A percentile compares a stretch with the other conserved stretches of the same genome.
Evolutionary conservation across 2,113 vertebrate species (phyloP).

Genomic region (Sebastes fasciatus): DNA sequence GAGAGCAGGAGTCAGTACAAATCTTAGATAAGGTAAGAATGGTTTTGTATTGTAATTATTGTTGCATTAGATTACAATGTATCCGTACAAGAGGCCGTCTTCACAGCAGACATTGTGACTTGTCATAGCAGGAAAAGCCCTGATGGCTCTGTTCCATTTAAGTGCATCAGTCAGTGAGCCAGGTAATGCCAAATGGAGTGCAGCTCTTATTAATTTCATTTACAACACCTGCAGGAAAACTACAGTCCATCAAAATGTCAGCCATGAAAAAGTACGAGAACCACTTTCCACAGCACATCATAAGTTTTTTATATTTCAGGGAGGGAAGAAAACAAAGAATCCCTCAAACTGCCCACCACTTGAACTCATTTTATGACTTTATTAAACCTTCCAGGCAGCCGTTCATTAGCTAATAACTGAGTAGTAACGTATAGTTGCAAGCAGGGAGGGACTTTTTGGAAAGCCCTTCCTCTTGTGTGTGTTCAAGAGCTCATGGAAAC

Average conservation of each 20-base stretch:
- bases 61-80: not conserved
- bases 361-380: not conserved
- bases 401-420: not conserved
- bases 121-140: not conserved
- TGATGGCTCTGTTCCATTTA: not conserved
- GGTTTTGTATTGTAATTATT: not conserved
- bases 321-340: not conserved
- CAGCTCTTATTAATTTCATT: not conserved
- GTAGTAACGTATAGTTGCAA: not conserved
- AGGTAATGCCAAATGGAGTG: not conserved
- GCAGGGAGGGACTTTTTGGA: not conserved
- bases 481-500: conserved; percentile 10
- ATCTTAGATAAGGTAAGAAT: not conserved
- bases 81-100: not conserved
- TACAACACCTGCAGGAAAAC: not conserved
- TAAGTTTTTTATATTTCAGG: not conserved
- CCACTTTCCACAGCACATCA: not conserved
- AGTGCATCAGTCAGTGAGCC: not conserved
- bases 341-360: no score
- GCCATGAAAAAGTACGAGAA: not conserved
- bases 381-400: not conserved
- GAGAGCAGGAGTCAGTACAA: not conserved
- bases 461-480: not conserved
- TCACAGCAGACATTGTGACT: not conserved
- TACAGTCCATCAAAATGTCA: not conserved